A percentile compares a stretch with the other conserved stretches of the same genome.
phyloP scores from a whole-genome alignment of 2,113 vertebrate genomes.

The Eulemur rufifrons region DNA sequence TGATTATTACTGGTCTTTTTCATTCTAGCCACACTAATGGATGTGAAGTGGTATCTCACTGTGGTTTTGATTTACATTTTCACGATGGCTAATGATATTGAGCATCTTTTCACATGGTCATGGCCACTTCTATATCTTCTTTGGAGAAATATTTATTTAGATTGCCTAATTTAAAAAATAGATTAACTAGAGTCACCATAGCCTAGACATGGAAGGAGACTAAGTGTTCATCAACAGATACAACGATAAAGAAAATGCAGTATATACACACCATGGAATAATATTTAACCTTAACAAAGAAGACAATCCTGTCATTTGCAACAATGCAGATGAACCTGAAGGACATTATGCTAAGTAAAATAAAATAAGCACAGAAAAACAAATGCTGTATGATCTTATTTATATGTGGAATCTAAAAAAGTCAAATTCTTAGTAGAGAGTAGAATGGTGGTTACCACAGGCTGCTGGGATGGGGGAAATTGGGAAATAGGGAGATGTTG shows the following conservation, averaged over 20 bases:
- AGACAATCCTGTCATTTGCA: not conserved
- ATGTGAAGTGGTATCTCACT: not conserved
- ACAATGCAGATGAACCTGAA: not conserved
- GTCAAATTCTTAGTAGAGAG: not conserved
- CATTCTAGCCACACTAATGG: not conserved
- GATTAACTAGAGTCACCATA: not conserved
- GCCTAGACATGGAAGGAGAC: not conserved
- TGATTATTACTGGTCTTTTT: not conserved
- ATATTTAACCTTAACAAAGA: not conserved
- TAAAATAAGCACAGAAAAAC: not conserved
- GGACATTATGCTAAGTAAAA: not conserved
- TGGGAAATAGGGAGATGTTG: not conserved
- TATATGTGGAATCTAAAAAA: not conserved
- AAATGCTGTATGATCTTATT: not conserved
- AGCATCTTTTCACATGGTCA: not conserved
- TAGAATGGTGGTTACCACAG: not conserved
- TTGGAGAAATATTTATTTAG: not conserved
- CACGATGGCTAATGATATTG: not conserved
- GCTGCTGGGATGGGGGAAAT: rapidly evolving
- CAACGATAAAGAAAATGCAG: not conserved
- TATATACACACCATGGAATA: not conserved
- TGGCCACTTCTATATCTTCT: not conserved
- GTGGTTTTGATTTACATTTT: not conserved
- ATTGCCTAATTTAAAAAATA: not conserved
- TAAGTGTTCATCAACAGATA: not conserved